These are phyloP conservation scores for Hypercompe scribonia DNA, from an alignment of 2,888 invertebrate species.

Conservation along the genomic window DNA sequence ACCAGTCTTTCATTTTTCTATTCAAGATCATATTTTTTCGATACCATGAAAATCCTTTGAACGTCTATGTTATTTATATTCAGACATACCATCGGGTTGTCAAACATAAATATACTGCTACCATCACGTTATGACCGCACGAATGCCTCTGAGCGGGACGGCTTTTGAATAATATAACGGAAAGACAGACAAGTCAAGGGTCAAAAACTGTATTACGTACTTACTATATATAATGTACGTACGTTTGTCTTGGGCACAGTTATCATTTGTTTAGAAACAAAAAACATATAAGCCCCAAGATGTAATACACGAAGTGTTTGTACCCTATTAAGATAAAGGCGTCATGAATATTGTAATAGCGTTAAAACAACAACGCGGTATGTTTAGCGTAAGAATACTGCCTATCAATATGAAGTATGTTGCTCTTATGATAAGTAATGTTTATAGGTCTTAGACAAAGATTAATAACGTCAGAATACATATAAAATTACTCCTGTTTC, in stretches of 20 bases:
- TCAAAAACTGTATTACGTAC: not conserved
- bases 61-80: not conserved
- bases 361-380: conserved; percentile 3
- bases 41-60: not conserved
- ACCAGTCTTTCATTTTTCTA: not conserved
- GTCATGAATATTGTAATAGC: conserved; percentile 12
- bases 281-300: not conserved
- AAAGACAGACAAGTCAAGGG: not conserved
- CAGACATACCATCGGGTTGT: not conserved
- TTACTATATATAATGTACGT: not conserved
- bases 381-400: not conserved
- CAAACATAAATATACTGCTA: too few species aligned
- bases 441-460: not conserved
- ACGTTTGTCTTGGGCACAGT: not conserved
- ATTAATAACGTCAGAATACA: not conserved
- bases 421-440: not conserved
- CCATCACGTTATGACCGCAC: not conserved
- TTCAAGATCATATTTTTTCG: not conserved
- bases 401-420: not conserved
- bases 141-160: not conserved
- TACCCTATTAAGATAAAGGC: conserved; percentile 2
- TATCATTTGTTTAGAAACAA: not conserved
- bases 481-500: too few species aligned
- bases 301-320: not conserved
- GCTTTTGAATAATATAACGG: not conserved